phyloP scores from a whole-genome alignment of 1,140 invertebrate genomes.

The Drosophila nannoptera region DNA sequence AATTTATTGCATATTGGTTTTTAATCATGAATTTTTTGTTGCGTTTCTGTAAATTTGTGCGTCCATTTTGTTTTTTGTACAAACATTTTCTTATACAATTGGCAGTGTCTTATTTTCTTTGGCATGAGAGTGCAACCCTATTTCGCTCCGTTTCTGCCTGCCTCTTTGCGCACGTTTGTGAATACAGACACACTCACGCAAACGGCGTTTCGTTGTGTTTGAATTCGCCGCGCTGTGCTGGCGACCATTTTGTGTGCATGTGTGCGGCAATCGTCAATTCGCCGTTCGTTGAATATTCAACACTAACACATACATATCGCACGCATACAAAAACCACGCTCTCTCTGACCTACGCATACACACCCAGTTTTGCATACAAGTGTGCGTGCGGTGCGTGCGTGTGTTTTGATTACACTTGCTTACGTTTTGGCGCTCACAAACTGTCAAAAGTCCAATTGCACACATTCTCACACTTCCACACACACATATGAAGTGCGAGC shows the following conservation, averaged over 20 bases:
- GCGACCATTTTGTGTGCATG: constrained; percentile 50
- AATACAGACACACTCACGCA: constrained; percentile 24
- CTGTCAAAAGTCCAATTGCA: constrained; percentile 66
- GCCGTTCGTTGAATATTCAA: constrained; percentile 51
- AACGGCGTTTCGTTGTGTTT: constrained; percentile 40
- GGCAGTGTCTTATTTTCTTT: constrained; percentile 38
- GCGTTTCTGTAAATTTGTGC: constrained; percentile 30
- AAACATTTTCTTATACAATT: constrained; percentile 47
- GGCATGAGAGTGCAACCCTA: constrained; percentile 50
- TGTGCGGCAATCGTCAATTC: constrained; percentile 42
- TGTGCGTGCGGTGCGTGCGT: constrained; percentile 70
- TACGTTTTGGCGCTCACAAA: constrained; percentile 68
- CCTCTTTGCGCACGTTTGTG: constrained; percentile 42
- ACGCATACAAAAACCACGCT: constrained; percentile 33
- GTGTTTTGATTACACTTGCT: constrained; percentile 76
- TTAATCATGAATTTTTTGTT: constrained; percentile 31
- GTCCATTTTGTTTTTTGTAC: constrained; percentile 35
- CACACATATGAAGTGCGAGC: constrained; percentile 6
- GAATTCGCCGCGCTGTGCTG: constrained; percentile 43
- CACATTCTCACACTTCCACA: constrained; percentile 30
- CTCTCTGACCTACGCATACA: constrained; percentile 34
- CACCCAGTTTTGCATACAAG: constrained; percentile 48
- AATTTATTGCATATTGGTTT: constrained; percentile 49
- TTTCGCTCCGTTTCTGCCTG: constrained; percentile 46
- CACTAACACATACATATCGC: constrained; percentile 31